These are phyloP conservation scores for Ennomos erosarius DNA, from an alignment of 2,888 invertebrate genomes.

Conservation along the genomic window DNA sequence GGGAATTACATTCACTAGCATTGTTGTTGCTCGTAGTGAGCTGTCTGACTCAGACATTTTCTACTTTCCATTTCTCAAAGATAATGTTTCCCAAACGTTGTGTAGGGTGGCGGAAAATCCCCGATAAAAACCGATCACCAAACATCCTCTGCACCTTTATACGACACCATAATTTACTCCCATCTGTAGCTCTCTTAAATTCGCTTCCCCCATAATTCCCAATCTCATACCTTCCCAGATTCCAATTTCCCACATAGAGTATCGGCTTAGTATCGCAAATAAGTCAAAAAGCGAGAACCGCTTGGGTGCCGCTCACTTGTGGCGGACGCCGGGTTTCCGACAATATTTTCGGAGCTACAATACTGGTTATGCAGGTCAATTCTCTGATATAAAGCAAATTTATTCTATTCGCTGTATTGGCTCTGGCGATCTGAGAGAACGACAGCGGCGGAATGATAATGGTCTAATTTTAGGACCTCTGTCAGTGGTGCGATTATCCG, in stretches of 20 bases:
- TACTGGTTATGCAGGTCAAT: constrained; percentile 83
- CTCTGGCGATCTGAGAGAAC: constrained; percentile 78
- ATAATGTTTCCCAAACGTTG: neutral
- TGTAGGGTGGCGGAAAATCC: neutral
- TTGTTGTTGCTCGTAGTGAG: constrained; percentile 36
- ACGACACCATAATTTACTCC: constrained; percentile 30
- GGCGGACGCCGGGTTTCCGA: constrained; percentile 60
- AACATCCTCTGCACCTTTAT: constrained; percentile 23
- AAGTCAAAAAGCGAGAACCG: constrained; percentile 53
- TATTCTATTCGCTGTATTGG: constrained; percentile 84
- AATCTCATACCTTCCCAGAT: constrained; percentile 53
- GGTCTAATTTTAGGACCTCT: constrained; percentile 78
- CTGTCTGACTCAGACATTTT: constrained; percentile 34
- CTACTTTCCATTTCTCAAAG: neutral
- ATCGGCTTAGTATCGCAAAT: constrained; percentile 59
- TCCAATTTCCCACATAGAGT: constrained; percentile 60
- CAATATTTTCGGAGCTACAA: constrained; percentile 76
- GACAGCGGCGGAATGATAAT: constrained; percentile 83
- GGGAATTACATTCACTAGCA: constrained; percentile 49
- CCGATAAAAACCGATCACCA: constrained; percentile 14
- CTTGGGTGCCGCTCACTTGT: constrained; percentile 50
- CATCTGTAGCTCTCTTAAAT: constrained; percentile 33
- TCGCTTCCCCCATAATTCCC: constrained; percentile 40
- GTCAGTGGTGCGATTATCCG: constrained; percentile 15
- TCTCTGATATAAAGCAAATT: constrained; percentile 81